Evolutionary conservation across 2,797 vertebrate species (phyloP).

Genomic region (Darevskia nairensis): DNA sequence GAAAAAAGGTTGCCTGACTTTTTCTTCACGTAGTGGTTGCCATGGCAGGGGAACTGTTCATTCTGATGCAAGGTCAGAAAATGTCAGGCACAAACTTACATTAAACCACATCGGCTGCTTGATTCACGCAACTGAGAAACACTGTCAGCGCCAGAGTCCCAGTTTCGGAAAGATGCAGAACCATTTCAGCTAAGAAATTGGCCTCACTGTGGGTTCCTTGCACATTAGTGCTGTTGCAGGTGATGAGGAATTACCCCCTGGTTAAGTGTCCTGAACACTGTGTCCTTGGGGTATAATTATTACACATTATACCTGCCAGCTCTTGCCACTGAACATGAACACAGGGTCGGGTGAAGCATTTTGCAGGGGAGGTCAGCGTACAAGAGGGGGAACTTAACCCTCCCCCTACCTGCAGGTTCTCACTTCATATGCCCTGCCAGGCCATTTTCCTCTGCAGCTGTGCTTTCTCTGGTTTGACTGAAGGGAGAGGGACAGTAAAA

Average conservation of each 20-base stretch:
- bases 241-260: background rate
- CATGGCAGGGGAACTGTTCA: slow-evolving; percentile 54
- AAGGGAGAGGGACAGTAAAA: background rate
- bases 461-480: background rate
- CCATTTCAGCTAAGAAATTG: background rate
- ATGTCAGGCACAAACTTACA: slow-evolving; percentile 42
- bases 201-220: background rate
- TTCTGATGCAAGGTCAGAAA: slow-evolving; percentile 51
- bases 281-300: background rate
- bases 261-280: background rate
- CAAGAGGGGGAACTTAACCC: background rate
- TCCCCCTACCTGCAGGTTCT: background rate
- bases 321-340: background rate
- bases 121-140: background rate
- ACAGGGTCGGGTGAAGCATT: background rate
- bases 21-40: slow-evolving; percentile 50
- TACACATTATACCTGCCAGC: background rate
- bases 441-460: background rate
- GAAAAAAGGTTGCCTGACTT: background rate
- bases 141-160: background rate
- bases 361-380: background rate
- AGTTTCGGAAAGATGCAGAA: background rate
- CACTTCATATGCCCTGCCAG: background rate
- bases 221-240: background rate
- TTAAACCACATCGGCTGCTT: slow-evolving; percentile 47